These are phyloP conservation scores for Scaptomyza cyrtandrae DNA, from an alignment of 2,888 invertebrate species.

Conservation along the genomic window DNA sequence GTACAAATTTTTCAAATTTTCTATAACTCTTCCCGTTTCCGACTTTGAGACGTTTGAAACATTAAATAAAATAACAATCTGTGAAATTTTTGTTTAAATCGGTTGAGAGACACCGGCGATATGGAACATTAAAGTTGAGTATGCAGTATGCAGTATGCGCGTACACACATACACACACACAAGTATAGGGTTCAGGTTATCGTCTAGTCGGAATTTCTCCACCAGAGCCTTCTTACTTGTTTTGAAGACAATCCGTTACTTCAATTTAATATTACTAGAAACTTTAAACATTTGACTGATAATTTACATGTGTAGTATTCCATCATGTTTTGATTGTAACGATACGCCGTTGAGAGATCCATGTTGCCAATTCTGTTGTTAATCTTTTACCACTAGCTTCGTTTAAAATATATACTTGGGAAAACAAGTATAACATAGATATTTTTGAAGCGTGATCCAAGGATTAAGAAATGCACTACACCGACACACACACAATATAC, in stretches of 20 bases:
- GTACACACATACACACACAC: no score
- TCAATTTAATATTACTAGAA: neutral
- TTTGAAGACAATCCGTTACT: neutral
- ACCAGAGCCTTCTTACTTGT: neutral
- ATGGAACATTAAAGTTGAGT: no score
- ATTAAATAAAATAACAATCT: no score
- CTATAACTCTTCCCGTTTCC: no score
- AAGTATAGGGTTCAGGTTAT: no score
- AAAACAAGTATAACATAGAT: neutral
- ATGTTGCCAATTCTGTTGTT: slow-evolving; percentile 81
- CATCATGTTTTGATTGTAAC: slow-evolving; percentile 99
- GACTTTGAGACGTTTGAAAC: no score
- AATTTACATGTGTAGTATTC: slow-evolving; percentile 97
- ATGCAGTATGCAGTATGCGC: no score
- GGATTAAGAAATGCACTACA: neutral
- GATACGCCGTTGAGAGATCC: slow-evolving; percentile 96
- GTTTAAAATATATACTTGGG: neutral
- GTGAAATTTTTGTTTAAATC: no score
- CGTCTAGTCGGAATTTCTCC: no score
- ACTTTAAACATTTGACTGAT: neutral
- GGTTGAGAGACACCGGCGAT: no score
- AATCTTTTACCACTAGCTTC: neutral
- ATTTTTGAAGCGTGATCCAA: neutral
- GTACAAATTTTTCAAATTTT: no score
- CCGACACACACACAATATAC: slow-evolving; percentile 10